These are phyloP conservation scores for Psittacula cyanocephala DNA, from an alignment of 2,113 vertebrate genomes.

Conservation along the genomic window DNA sequence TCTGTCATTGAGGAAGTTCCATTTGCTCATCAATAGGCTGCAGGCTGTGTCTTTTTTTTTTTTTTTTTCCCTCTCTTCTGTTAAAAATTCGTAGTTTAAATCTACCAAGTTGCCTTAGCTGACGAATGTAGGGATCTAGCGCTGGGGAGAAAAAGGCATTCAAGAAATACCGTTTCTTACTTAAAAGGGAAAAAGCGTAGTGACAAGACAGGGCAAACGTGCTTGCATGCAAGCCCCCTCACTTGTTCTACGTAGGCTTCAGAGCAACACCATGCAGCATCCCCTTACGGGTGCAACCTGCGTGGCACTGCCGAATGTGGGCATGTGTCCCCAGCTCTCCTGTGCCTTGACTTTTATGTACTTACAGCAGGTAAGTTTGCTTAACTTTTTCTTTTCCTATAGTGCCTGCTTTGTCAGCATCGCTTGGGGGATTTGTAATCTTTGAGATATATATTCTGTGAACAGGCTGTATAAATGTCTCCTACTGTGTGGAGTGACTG, in stretches of 20 bases:
- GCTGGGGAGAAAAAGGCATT: neutral
- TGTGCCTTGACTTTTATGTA: constrained; percentile 99
- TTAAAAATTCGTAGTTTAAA: constrained; percentile 40
- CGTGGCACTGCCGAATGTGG: constrained; percentile 92
- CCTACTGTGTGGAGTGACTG: neutral
- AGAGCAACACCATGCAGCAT: constrained; percentile 90
- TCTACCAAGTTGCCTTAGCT: constrained; percentile 73
- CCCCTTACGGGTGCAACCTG: constrained; percentile 93
- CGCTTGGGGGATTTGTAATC: constrained; percentile 4
- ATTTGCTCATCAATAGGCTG: constrained; percentile 76
- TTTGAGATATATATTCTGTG: constrained; percentile 22
- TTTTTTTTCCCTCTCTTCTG: neutral
- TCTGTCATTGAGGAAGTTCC: constrained; percentile 77
- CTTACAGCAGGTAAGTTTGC: constrained; percentile 95
- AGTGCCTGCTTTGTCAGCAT: constrained; percentile 32
- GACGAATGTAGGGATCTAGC: constrained; percentile 66
- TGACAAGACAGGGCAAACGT: constrained; percentile 71
- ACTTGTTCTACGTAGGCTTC: constrained; percentile 78
- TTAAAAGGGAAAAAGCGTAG: constrained; percentile 36
- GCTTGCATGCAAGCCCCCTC: constrained; percentile 79
- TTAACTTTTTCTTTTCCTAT: constrained; percentile 57
- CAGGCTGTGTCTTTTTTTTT: constrained; percentile 54
- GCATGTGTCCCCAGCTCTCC: constrained; percentile 95
- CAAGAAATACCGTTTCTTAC: constrained; percentile 6
- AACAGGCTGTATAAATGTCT: constrained; percentile 40